Evolutionary conservation across 2,888 invertebrate genomes (phyloP).

Genomic region (Sesamia inferens): DNA sequence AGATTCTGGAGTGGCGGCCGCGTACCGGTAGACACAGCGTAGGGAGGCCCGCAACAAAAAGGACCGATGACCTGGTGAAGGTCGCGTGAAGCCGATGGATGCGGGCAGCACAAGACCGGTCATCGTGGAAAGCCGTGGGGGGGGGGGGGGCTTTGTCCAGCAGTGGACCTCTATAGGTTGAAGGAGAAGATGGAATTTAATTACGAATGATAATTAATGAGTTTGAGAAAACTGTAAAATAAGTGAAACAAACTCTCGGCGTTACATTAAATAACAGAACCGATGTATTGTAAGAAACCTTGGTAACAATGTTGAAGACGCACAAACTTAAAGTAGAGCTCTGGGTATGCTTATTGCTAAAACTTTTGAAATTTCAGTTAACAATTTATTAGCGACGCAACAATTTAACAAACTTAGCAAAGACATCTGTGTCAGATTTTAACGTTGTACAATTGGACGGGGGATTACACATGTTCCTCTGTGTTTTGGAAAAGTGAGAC

Average conservation of each 20-base stretch:
- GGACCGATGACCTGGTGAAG: no score
- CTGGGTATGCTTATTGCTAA: conserved; percentile 65
- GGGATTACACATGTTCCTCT: conserved; percentile 48
- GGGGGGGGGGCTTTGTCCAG: no score
- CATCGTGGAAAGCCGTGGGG: no score
- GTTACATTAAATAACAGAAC: conserved; percentile 37
- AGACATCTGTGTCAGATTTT: conserved; percentile 63
- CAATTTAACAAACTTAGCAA: conserved; percentile 69
- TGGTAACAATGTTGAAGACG: conserved; percentile 50
- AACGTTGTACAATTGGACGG: conserved; percentile 52
- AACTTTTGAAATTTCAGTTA: conserved; percentile 71
- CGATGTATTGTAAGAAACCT: conserved; percentile 53
- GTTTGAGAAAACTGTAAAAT: conserved; percentile 21
- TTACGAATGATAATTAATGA: conserved; percentile 22
- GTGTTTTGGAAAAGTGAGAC: conserved; percentile 31
- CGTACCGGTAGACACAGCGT: no score
- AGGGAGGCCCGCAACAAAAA: no score
- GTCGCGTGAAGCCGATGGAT: no score
- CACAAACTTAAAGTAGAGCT: conserved; percentile 67
- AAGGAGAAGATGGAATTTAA: background rate
- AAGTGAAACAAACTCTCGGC: conserved; percentile 18
- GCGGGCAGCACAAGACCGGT: no score
- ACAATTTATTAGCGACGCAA: conserved; percentile 71
- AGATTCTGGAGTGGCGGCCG: no score
- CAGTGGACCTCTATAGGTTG: no score